Evolutionary conservation across 2,888 invertebrate genomes (phyloP), one percentile per base, ranked within the genome.

Genomic region (Stictocephala bisonia): DNA sequence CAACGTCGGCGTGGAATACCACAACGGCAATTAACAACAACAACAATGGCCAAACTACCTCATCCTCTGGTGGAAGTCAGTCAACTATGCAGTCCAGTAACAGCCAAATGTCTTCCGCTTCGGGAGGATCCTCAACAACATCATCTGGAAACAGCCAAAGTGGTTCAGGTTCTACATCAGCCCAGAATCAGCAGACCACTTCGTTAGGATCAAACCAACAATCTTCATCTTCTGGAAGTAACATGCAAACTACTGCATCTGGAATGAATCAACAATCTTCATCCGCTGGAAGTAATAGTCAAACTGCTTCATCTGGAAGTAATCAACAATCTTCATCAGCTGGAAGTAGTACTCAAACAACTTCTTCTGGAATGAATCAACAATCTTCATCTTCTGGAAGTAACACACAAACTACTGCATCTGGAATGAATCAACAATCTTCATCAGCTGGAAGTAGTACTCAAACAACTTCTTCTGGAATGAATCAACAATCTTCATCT

Each of bases 1-100:
- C 79, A 20, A 78, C 80, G 18, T 76, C 78, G 11, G 60, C 73
- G 18, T 56, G 73, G 18, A 73, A 75, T 15, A 70, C 74, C 20
- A 66, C 77, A 18, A 50, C 77, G 18, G 56, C 72, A 2, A 48
- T 68, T 18, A 58, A 44, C 56, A 51, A 51, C 26, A 51, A 51
- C 15, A 40, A 40, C n/a, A 60, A 60, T 20, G 77, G 77, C 20
- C 75, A 76, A 56, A 72, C 77, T 15, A 76, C 76, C 26, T 74
- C 75, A 6, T 48, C 68, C 64, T 64, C 74, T 35, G 77, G 77
- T 60, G 76, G 77, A 35, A 72, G 68, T 50, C 56, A 56, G 40
- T 27, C 58, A 29, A 60, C 76, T 15, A 35, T 40, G 60, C 66
- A 77, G n/a, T 50, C 74, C 3, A 67, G 67, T 4, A 75, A 40